Evolutionary conservation across 2,113 vertebrate species (phyloP), one percentile per base, ranked within the genome.

Genomic region (Cricetomys ansorgei): DNA sequence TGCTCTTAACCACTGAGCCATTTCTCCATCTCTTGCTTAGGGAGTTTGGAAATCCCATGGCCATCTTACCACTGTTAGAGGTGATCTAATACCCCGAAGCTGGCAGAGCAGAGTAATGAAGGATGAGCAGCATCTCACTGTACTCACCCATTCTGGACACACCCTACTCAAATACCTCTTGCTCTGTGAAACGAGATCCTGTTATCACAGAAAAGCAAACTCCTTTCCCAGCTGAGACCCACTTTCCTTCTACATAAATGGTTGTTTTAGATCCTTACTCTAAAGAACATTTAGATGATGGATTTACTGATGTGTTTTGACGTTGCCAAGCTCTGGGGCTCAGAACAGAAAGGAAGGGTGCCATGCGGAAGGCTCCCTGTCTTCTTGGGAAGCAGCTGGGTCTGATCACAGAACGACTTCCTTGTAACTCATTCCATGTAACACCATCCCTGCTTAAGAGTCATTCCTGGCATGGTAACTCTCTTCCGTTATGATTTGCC

Each of bases 171-270:
- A 73, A 88, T 57, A 57, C n/a, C 27, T 72, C 48, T 88, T 88
- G 67, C 57, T 88, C 67, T 55, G 21, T 57, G 50, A 57, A 88
- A 88, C n/a, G 17, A 57, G 55, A 43, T 59, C 69, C 10, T 59
- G n/a, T 57, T 73, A 57, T 23, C 59, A 73, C 17, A 31, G 27
- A 57, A 88, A 43, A 59, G 9, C 9, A 43, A 57, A 57, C 4
- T 29, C 64, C 65, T n/a, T 70, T 87, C 48, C 48, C 64, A 87
- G 65, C 21, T n/a, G 37, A 34, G 37, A 88, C 50, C 50, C 16
- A 75, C 53, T 53, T 88, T 88, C 25, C 65, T 88, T 37, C 50
- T 90, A 93, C 79, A 64, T 57, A 86, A 86, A 93, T 45, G 16
- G 55, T 27, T 83, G 55, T 31, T 83, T 27, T 9, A 53, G 31